Percentiles rank a stretch among this genome's conserved stretches.
These are phyloP conservation scores for Chrysomela aeneicollis DNA, from an alignment of 2,888 invertebrate genomes.

Conservation along the genomic window DNA sequence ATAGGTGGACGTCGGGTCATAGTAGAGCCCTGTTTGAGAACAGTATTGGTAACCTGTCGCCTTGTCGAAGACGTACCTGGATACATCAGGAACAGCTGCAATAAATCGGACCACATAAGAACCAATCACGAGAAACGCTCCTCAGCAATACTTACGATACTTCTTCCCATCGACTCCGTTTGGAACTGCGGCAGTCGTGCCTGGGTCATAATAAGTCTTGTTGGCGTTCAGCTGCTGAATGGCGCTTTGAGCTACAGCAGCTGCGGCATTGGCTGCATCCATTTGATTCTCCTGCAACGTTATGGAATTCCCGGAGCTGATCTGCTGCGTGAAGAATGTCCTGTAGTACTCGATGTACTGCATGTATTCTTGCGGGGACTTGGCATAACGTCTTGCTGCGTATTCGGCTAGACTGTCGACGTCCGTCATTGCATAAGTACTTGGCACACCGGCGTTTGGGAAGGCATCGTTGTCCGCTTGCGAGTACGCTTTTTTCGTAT, in stretches of 20 bases:
- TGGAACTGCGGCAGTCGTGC: constrained; percentile 61
- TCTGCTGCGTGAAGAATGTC: constrained; percentile 74
- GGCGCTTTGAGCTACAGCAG: constrained; percentile 89
- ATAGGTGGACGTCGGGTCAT: constrained; percentile 94
- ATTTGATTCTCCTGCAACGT: constrained; percentile 64
- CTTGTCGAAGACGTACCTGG: constrained; percentile 93
- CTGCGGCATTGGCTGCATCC: constrained; percentile 82
- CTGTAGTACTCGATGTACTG: constrained; percentile 77
- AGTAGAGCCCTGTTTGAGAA: constrained; percentile 90
- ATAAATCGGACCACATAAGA: constrained; percentile 25
- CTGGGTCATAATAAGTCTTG: constrained; percentile 59
- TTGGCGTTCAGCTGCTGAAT: constrained; percentile 71
- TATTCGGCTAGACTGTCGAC: constrained; percentile 79
- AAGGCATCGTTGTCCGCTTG: constrained; percentile 60
- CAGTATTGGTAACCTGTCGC: constrained; percentile 97
- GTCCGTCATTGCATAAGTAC: constrained; percentile 69
- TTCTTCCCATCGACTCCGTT: constrained; percentile 72
- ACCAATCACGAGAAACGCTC: constrained; percentile 3
- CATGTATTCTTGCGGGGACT: constrained; percentile 73
- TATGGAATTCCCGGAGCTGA: constrained; percentile 66
- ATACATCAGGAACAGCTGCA: constrained; percentile 82
- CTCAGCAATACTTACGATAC: constrained; percentile 63
- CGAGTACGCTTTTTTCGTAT: constrained; percentile 60
- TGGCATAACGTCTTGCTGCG: constrained; percentile 77
- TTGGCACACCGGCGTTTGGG: constrained; percentile 59